phyloP scores from a whole-genome alignment of 2,888 invertebrate genomes.

The Conchocele bisecta region DNA sequence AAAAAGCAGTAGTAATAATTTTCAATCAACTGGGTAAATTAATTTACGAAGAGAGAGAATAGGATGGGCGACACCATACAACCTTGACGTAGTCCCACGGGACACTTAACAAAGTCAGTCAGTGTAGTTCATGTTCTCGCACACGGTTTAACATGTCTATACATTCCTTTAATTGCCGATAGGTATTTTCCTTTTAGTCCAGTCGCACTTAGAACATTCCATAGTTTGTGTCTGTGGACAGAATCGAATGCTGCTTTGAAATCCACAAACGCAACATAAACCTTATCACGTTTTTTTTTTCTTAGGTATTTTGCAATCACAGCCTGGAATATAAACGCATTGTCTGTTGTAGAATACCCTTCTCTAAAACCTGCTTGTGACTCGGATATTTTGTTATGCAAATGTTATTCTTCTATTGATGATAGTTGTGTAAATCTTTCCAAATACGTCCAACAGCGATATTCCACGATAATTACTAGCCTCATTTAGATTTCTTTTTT shows the following conservation, averaged over 20 bases:
- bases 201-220: neutral
- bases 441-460: neutral
- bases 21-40: neutral
- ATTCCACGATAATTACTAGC: neutral
- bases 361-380: constrained; percentile 1
- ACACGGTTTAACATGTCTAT: constrained; percentile 16
- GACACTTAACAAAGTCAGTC: constrained; percentile 13
- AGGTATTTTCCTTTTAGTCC: neutral
- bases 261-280: neutral
- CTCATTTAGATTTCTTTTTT: neutral
- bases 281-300: neutral
- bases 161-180: constrained; percentile 3
- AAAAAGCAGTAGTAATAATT: constrained; percentile 34
- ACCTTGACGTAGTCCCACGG: constrained; percentile 23
- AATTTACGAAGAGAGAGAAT: constrained; percentile 26
- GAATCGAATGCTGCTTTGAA: constrained; percentile 2
- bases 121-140: neutral
- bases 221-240: neutral
- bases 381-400: neutral
- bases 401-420: neutral
- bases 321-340: constrained; percentile 2
- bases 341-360: constrained; percentile 10
- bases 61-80: constrained; percentile 24
- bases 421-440: neutral
- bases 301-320: neutral